phyloP scores from a whole-genome alignment of 1,140 invertebrate genomes.

The Epicauta chinensis region DNA sequence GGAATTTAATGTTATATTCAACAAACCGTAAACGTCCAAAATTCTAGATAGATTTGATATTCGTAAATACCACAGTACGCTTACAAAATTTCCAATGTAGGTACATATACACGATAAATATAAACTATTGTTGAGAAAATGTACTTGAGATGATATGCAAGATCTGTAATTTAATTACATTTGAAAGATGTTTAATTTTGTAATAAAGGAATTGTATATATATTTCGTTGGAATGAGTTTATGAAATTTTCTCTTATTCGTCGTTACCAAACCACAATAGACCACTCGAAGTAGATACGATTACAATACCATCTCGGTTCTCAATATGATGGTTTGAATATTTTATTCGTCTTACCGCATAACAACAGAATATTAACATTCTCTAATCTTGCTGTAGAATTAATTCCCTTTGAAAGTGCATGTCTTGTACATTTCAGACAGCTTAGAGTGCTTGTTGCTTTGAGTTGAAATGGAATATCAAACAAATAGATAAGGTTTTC shows the following conservation, averaged over 20 bases:
- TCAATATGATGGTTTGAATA: conserved; percentile 20
- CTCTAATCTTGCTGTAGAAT: conserved; percentile 17
- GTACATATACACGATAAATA: too few relatives aligned
- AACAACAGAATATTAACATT: conserved; percentile 22
- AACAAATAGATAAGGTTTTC: conserved; percentile 3
- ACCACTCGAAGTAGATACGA: conserved; percentile 16
- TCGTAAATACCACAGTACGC: too few relatives aligned
- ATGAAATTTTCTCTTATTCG: too few relatives aligned
- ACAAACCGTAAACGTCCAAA: conserved; percentile 4
- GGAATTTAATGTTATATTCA: conserved; percentile 16
- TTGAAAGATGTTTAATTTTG: too few relatives aligned
- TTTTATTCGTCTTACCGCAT: conserved; percentile 22
- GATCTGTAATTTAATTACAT: too few relatives aligned
- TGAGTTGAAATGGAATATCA: conserved; percentile 11
- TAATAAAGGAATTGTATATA: too few relatives aligned
- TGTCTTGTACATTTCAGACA: conserved; percentile 17
- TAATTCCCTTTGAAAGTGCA: conserved; percentile 20
- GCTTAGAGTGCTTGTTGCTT: conserved; percentile 9
- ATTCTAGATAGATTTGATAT: not conserved
- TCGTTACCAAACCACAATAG: conserved; percentile 11
- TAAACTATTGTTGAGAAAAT: too few relatives aligned
- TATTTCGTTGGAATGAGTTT: too few relatives aligned
- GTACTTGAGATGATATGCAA: too few relatives aligned
- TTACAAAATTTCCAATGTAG: too few relatives aligned
- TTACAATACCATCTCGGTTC: conserved; percentile 18